phyloP scores from a whole-genome alignment of 2,797 vertebrate species.

The Lepilemur septentrionalis region DNA sequence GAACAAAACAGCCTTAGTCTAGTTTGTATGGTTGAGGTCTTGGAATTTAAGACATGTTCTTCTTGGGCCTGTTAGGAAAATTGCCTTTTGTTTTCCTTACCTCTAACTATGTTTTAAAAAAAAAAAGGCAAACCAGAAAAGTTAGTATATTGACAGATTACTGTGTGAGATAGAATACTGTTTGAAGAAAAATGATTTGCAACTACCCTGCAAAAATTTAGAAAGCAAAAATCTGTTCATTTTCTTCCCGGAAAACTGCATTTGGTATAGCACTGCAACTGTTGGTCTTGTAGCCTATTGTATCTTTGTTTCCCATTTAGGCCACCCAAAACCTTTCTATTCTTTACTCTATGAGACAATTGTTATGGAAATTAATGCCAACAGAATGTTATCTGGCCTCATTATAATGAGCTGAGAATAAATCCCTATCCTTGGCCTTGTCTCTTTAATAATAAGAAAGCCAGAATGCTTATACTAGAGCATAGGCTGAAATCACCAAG shows the following conservation, averaged over 20 bases:
- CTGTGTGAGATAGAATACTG: background rate
- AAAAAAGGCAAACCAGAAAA: background rate
- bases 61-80: background rate
- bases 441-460: background rate
- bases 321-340: background rate
- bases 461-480: background rate
- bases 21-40: background rate
- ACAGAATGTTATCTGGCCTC: background rate
- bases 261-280: background rate
- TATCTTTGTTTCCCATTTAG: background rate
- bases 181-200: slow-evolving; percentile 6
- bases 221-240: background rate
- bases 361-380: slow-evolving; percentile 40
- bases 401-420: background rate
- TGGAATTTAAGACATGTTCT: background rate
- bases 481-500: background rate
- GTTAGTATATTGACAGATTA: background rate
- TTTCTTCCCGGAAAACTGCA: background rate
- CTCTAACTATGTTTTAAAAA: background rate
- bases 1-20: background rate
- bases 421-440: background rate
- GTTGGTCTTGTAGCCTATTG: background rate
- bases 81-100: background rate
- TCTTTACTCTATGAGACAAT: background rate
- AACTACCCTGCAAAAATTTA: background rate